Conservation (phyloP, 2,113 vertebrate genomes). For the Pelecanoides urinatrix region DNA sequence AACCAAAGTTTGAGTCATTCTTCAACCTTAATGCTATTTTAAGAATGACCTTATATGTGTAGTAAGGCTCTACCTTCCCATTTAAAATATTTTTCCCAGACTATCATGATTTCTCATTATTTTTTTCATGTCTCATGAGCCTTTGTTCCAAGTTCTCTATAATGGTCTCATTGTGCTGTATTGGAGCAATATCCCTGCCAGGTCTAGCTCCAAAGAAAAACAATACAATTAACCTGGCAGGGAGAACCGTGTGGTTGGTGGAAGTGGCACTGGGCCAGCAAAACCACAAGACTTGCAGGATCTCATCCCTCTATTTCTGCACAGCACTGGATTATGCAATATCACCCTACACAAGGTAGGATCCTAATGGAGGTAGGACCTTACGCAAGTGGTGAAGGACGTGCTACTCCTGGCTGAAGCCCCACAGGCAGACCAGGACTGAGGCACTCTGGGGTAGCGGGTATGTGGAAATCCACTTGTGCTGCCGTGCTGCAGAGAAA, state of each 20-base stretch:
- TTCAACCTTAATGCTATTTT: not conserved
- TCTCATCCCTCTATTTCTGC: not conserved
- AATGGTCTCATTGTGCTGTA: not conserved
- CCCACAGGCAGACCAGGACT: accelerated
- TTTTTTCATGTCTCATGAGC: not conserved
- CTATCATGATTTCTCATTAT: accelerated
- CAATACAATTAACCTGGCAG: not conserved
- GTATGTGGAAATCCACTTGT: not conserved
- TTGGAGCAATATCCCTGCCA: not conserved
- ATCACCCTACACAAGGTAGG: not conserved
- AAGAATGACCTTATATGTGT: not conserved
- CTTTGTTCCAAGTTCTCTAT: not conserved
- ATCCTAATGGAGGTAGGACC: not conserved
- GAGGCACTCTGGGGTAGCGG: not conserved
- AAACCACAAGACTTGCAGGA: not conserved
- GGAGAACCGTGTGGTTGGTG: not conserved
- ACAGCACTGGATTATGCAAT: accelerated
- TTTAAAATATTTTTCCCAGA: not conserved
- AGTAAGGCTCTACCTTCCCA: not conserved
- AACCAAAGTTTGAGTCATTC: not conserved
- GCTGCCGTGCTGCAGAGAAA: not conserved
- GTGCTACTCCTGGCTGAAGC: not conserved
- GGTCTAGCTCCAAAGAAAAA: not conserved
- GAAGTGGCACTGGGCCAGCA: not conserved
- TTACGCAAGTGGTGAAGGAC: accelerated